Evolutionary conservation across 1,140 invertebrate species (phyloP), one percentile per base, ranked within the genome.

Genomic region (Eumaeus atala): DNA sequence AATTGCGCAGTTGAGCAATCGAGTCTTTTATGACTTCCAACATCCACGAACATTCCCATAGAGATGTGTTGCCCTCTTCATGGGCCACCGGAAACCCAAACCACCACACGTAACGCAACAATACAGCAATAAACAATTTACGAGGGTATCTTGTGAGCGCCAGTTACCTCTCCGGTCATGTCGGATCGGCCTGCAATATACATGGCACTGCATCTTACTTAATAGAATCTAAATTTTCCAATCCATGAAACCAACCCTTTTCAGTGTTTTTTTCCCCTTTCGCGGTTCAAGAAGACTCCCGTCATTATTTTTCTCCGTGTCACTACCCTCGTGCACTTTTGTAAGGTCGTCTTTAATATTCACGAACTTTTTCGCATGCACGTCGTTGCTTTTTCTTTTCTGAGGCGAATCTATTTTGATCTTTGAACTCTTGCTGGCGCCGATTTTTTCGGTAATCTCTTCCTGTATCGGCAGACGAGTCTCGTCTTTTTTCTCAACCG

Each of bases 241-340:
- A 6, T 28, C 21, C 2, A 6, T 28, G 21, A 55, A 51, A 83
- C 82, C 52, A 60, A 86, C 83, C 81, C 80, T 73, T 69, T 88
- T 87, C 4, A 86, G 65, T 50, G 58, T 75, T 49, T 71, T 79
- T 74, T 80, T 82, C 38, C 58, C 70, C 1, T 9, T 44, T 9
- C 14, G 16, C 9, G 12, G 61, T 52, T 8, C 40, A 58, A 52
- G 61, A 66, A 12, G 49, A 51, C 42, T 62, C 48, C 48, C n/a
- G 12, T 36, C 33, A 12, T 7, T 8, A 33, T 51, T 51, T 33
- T 14, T 28, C 21, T 28, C 21, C 6, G 38, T 28, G 28, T 10
- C 17, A 10, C 12, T 49, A 14, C 72, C 68, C 35, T 60, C 70
- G 16, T 69, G 66, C 10, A 70, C 38, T 38, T 74, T 59, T 44